Evolutionary conservation across 2,797 vertebrate species (phyloP).

Genomic region (Diceros bicornis): DNA sequence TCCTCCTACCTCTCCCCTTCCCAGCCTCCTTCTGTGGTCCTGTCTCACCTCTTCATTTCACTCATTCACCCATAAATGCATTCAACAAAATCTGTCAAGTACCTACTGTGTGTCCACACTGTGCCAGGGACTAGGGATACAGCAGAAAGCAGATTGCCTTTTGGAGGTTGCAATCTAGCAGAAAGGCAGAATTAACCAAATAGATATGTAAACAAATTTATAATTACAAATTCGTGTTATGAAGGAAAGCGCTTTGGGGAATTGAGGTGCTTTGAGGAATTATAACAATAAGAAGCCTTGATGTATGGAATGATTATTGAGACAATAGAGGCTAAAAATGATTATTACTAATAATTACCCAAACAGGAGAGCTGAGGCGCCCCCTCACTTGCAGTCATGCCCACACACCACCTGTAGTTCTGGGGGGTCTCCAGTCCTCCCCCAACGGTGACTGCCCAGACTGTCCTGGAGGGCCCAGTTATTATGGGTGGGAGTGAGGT

Average conservation of each 20-base stretch:
- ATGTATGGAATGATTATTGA: neutral
- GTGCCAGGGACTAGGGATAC: neutral
- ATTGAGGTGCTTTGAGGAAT: neutral
- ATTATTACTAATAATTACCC: conserved; percentile 26
- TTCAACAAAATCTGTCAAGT: neutral
- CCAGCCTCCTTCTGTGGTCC: neutral
- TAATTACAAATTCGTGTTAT: neutral
- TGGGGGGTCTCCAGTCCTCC: neutral
- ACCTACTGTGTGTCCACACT: neutral
- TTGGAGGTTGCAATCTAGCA: neutral
- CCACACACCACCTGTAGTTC: neutral
- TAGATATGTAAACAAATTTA: neutral
- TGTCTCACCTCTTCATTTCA: neutral
- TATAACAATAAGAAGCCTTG: neutral
- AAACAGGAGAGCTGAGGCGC: neutral
- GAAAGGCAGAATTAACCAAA: conserved; percentile 33
- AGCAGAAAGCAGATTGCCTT: neutral
- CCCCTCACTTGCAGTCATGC: neutral
- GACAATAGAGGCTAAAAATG: neutral
- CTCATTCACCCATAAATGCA: neutral
- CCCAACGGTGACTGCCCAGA: neutral
- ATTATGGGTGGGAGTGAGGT: neutral
- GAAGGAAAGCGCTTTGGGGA: neutral
- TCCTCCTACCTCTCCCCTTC: neutral
- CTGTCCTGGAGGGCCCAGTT: neutral